Conservation (phyloP, 2,888 invertebrate species). For the Amiota mariae region DNA sequence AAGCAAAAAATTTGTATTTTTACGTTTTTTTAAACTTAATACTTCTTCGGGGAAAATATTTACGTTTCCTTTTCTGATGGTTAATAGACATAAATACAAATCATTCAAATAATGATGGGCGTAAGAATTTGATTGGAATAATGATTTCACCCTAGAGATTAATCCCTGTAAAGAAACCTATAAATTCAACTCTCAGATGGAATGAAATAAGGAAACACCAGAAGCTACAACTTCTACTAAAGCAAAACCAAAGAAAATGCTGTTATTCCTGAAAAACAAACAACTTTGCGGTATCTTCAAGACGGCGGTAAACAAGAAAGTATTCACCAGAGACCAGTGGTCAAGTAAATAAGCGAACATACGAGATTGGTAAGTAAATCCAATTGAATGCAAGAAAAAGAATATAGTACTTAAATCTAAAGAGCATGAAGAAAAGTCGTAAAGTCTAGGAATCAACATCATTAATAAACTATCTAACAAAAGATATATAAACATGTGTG, state of each 20-base stretch:
- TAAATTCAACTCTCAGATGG: background rate
- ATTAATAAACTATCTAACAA: too few relatives aligned
- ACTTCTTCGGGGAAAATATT: too few relatives aligned
- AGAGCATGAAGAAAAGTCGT: too few relatives aligned
- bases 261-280: slow-evolving; percentile 61
- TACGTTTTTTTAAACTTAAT: too few relatives aligned
- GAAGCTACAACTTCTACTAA: slow-evolving; percentile 28
- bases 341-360: background rate
- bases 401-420: too few relatives aligned
- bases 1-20: too few relatives aligned
- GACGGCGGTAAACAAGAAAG: slow-evolving; percentile 2
- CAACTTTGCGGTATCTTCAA: slow-evolving; percentile 57
- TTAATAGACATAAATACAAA: too few relatives aligned
- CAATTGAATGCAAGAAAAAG: too few relatives aligned
- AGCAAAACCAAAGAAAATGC: slow-evolving; percentile 39
- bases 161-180: background rate
- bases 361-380: background rate
- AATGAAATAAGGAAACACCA: slow-evolving; percentile 19
- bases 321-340: background rate
- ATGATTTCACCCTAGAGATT: slow-evolving; percentile 8
- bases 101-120: too few relatives aligned
- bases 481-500: too few relatives aligned
- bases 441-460: too few relatives aligned
- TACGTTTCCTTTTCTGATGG: too few relatives aligned
- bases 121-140: background rate